Evolutionary conservation across 2,113 vertebrate species (phyloP), one percentile per base, ranked within the genome.

Genomic region (Ceuthmochares aereus): DNA sequence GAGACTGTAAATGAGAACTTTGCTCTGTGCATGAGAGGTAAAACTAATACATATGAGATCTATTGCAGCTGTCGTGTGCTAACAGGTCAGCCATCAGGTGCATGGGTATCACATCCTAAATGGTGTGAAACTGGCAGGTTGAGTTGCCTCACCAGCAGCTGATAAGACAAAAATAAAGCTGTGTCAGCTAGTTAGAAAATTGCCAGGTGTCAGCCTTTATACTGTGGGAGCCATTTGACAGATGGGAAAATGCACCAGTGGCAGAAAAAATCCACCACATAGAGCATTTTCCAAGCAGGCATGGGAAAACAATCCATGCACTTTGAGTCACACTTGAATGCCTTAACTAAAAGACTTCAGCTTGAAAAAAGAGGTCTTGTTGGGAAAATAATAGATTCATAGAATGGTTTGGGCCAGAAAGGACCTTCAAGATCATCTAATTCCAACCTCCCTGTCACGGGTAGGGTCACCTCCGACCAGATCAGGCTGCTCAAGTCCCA

Each of bases 81-180:
- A 60, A 49, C 32, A 47, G 32, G 16, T 43, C 26, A 27, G 45
- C 13, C 2, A 2, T 40, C 81, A 73, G 43, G 29, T 52, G 63
- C 12, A 0, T 0, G 7, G 26, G 74, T 45, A 12, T 7, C 70
- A 29, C 49, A 69, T 52, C n/a, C 0, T 4, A 56, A 32, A 49
- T 8, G n/a, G 5, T 1, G 2, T 59, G 56, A 59, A 68, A 63
- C 8, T 29, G 29, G 56, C 32, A 89, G 74, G 47, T 68, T 72
- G 69, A 27, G 34, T 60, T 89, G 74, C 82, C 43, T 62, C 40
- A 30, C 2, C 1, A 87, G 34, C 69, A 78, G 29, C 1, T 75
- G 77, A 59, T 52, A 45, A 66, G 63, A 40, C 2, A 21, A 49
- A 30, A 87, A 64, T 26, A 64, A 87, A 82, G 47, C 34, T 32